A percentile compares a stretch with the other conserved stretches of the same genome.
Conservation (phyloP, 1,140 invertebrate genomes). For the Polyergus mexicanus region DNA sequence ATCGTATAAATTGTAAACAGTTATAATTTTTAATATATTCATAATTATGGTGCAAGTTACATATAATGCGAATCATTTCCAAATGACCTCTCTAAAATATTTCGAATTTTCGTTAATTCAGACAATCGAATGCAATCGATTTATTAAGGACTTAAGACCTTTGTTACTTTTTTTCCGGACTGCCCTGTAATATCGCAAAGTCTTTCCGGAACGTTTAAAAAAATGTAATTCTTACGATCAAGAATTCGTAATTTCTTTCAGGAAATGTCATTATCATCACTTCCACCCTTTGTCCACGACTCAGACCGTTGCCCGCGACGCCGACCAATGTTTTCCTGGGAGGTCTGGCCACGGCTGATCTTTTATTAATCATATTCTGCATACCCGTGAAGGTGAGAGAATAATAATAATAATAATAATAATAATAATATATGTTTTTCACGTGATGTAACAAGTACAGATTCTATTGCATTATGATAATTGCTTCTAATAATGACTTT, state of each 20-base stretch:
- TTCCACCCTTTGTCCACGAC: constrained; percentile 87
- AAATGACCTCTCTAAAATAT: not conserved
- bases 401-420: too few species aligned
- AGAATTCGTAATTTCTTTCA: constrained; percentile 61
- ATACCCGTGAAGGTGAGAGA: constrained; percentile 91
- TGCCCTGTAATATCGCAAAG: not conserved
- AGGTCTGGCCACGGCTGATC: constrained; percentile 90
- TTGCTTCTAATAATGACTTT: not conserved
- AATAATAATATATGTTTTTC: not conserved
- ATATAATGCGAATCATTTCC: not conserved
- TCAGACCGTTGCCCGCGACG: constrained; percentile 87
- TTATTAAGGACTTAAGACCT: not conserved
- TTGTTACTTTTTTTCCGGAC: not conserved
- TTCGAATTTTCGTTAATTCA: constrained; percentile 6
- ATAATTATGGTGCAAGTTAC: constrained; percentile 22
- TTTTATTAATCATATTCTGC: constrained; percentile 91
- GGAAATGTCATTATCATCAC: constrained; percentile 83
- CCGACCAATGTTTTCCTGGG: constrained; percentile 92
- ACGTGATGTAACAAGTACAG: not conserved
- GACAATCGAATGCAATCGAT: not conserved
- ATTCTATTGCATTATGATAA: not conserved
- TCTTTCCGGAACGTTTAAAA: not conserved
- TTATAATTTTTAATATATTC: constrained; percentile 9
- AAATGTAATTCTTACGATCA: constrained; percentile 4
- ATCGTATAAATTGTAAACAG: not conserved